A percentile compares a stretch with the other conserved stretches of the same genome.
These are phyloP conservation scores for Parthenolecanium corni DNA, from an alignment of 2,888 invertebrate species.

Conservation along the genomic window DNA sequence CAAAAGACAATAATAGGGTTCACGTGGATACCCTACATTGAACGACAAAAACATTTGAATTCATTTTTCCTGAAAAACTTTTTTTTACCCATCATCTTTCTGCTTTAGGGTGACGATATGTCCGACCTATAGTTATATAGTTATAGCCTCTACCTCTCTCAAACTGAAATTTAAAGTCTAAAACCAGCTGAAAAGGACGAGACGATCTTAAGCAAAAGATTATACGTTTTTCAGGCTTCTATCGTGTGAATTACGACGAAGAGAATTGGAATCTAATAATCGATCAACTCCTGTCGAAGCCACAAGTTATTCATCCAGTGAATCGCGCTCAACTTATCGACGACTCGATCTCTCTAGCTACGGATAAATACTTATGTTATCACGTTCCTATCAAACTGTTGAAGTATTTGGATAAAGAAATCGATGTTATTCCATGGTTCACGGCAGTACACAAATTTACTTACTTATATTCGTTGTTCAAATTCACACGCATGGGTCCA, in stretches of 20 bases:
- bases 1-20: too few species aligned
- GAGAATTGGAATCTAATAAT: constrained; percentile 58
- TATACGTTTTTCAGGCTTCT: constrained; percentile 45
- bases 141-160: too few species aligned
- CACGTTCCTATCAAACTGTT: constrained; percentile 51
- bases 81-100: too few species aligned
- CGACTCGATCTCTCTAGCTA: constrained; percentile 63
- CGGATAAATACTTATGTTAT: constrained; percentile 50
- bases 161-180: too few species aligned
- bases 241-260: constrained; percentile 60
- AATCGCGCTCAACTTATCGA: constrained; percentile 72
- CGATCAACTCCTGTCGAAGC: constrained; percentile 49
- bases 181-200: too few species aligned
- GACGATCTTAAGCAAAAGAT: too few species aligned
- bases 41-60: too few species aligned
- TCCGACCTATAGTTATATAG: too few species aligned
- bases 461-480: constrained; percentile 1
- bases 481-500: background rate
- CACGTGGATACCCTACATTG: too few species aligned
- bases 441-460: constrained; percentile 20
- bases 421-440: constrained; percentile 52
- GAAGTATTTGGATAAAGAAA: constrained; percentile 55
- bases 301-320: constrained; percentile 39
- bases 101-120: too few species aligned
- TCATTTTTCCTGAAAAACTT: too few species aligned